Evolutionary conservation across 2,113 vertebrate species (phyloP), one percentile per base, ranked within the genome.

Genomic region (Zosterops lateralis): DNA sequence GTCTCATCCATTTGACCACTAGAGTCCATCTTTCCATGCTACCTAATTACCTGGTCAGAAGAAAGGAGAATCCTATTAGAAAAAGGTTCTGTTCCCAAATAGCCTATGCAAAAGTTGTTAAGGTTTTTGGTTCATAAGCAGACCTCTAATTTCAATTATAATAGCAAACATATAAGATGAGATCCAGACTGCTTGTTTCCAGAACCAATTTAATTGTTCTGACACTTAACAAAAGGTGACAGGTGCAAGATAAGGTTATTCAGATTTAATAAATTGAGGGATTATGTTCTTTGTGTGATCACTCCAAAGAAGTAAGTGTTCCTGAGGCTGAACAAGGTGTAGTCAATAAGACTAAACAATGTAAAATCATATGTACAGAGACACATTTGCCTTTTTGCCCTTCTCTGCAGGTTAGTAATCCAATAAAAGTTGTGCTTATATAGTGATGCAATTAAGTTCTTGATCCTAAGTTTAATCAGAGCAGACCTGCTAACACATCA

Each of bases 391-490:
- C 61, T 75, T 92, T 77, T 62, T 85, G 62, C 11, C 53, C 57
- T 87, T 75, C 57, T 75, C 53, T 87, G n/a, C 71, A 85, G 58
- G 45, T 79, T 90, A 88, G 62, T 50, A 89, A 57, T 76, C 57
- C 73, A 36, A 88, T 72, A 88, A 87, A 92, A 9, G 29, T 48
- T 84, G 29, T 93, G 25, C 36, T 76, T 85, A n/a, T 65, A 79
- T 28, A 92, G 67, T 73, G 32, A 65, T 75, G 40, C 54, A 94
- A 90, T 92, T 88, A 92, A 94, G n/a, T 93, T 80, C 89, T 85
- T 86, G 67, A 90, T 95, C 82, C 54, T 73, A 88, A 73, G 15
- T 87, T 94, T 93, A 91, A 85, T 89, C 71, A 92, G 45, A 92
- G 58, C n/a, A 86, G 50, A 79, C 62, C 79, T 93, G 82, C 67